phyloP scores from a whole-genome alignment of 2,888 invertebrate species.

The Scelioninae gen. 2 region DNA sequence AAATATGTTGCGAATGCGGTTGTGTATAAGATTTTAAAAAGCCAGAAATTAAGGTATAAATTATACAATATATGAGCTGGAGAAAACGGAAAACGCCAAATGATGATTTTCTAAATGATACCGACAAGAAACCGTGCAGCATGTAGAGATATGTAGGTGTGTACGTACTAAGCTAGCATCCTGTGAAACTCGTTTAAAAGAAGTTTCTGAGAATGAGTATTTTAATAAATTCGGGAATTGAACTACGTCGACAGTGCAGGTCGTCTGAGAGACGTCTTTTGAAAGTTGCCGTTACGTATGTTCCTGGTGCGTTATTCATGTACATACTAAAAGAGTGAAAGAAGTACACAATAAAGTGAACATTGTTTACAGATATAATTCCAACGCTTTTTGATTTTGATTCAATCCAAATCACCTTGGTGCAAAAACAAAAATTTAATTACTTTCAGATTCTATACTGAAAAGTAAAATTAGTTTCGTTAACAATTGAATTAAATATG shows the following conservation, averaged over 20 bases:
- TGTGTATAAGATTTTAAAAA: constrained; percentile 14
- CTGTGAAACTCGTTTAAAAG: constrained; percentile 41
- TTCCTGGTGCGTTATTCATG: constrained; percentile 46
- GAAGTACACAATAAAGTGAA: constrained; percentile 53
- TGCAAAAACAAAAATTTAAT: too few relatives aligned
- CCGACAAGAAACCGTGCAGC: constrained; percentile 31
- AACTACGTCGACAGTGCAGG: constrained; percentile 16
- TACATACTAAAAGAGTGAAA: constrained; percentile 51
- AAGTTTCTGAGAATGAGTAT: constrained; percentile 39
- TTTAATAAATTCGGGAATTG: constrained; percentile 38
- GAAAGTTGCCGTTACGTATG: constrained; percentile 37
- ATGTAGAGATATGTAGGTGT: constrained; percentile 51
- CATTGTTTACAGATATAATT: constrained; percentile 51
- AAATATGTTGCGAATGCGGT: constrained; percentile 50
- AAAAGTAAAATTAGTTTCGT: too few relatives aligned
- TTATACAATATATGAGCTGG: too few relatives aligned
- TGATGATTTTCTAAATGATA: constrained; percentile 36
- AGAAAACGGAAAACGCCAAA: too few relatives aligned
- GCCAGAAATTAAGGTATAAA: neutral
- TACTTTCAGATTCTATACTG: too few relatives aligned
- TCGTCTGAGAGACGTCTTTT: constrained; percentile 42
- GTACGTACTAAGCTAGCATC: constrained; percentile 45
- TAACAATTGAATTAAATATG: too few relatives aligned
- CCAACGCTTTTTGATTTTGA: neutral
- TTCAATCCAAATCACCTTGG: too few relatives aligned